A percentile compares a stretch with the other conserved stretches of the same genome.
Conservation (phyloP, 1,140 invertebrate species). For the Notospermus geniculatus region DNA sequence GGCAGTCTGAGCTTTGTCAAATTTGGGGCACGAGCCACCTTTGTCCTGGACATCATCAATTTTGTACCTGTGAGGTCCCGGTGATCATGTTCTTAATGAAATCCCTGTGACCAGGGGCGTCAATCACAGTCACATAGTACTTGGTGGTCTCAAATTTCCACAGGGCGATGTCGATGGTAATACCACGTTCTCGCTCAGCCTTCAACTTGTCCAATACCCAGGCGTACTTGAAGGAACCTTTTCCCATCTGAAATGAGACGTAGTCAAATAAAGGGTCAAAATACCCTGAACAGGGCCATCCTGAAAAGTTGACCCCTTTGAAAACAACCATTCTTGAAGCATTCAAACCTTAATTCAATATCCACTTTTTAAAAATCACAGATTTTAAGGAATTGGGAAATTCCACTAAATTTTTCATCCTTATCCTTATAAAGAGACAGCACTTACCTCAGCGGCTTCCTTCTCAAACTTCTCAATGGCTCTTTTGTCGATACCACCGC, state of each 20-base stretch:
- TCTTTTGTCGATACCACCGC: constrained; percentile 94
- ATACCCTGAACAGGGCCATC: too few species aligned
- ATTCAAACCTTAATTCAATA: too few species aligned
- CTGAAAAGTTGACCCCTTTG: too few species aligned
- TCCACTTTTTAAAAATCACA: too few species aligned
- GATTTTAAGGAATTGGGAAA: too few species aligned
- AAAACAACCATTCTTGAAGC: too few species aligned
- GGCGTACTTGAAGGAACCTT: constrained; percentile 87
- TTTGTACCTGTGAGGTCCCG: constrained; percentile 55
- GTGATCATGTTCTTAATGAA: constrained; percentile 99
- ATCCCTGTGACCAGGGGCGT: constrained; percentile 96
- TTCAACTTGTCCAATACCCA: constrained; percentile 97
- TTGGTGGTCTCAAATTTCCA: constrained; percentile 97
- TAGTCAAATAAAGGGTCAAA: too few species aligned
- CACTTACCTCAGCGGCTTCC: constrained; percentile 80
- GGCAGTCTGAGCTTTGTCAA: too few species aligned
- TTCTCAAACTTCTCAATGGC: constrained; percentile 97
- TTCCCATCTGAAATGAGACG: constrained; percentile 68
- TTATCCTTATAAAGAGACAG: too few species aligned
- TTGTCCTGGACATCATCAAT: too few species aligned
- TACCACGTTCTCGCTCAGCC: constrained; percentile 95
- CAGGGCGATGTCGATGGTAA: constrained; percentile 95
- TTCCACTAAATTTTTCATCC: too few species aligned
- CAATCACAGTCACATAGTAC: constrained; percentile 96
- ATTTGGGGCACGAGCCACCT: too few species aligned